These are phyloP conservation scores for Mustela lutreola DNA, from an alignment of 2,113 vertebrate genomes.

Conservation along the genomic window DNA sequence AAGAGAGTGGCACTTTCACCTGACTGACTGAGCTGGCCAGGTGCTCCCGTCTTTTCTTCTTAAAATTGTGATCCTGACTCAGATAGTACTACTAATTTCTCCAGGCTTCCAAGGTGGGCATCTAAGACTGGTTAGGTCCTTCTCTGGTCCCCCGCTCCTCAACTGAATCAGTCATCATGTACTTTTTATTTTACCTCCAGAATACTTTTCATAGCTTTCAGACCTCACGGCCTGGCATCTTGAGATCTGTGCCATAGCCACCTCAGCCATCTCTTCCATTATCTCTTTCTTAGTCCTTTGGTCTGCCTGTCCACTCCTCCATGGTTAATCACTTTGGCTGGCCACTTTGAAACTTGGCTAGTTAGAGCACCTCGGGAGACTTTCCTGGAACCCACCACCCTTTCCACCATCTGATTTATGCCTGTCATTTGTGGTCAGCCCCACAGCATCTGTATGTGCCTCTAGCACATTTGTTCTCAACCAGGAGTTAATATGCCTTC, in stretches of 20 bases:
- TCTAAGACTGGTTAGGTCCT: background rate
- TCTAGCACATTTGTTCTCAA: background rate
- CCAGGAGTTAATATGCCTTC: background rate
- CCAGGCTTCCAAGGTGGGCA: background rate
- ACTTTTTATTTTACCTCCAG: constrained; percentile 28
- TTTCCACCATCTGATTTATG: background rate
- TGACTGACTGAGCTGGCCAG: background rate
- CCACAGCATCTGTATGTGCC: background rate
- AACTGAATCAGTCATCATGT: background rate
- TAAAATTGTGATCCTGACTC: constrained; percentile 12
- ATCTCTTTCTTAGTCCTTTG: background rate
- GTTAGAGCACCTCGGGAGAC: background rate
- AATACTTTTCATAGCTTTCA: background rate
- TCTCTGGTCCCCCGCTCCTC: background rate
- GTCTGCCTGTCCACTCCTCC: background rate
- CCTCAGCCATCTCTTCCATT: background rate
- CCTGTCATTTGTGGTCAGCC: background rate
- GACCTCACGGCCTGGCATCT: background rate
- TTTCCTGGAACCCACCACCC: background rate
- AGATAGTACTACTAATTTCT: background rate
- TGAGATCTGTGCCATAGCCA: background rate
- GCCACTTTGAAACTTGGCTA: background rate
- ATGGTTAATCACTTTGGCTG: background rate
- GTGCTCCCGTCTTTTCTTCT: background rate
- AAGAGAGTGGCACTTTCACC: background rate